Conservation (phyloP, 2,113 vertebrate species). For the Dissostichus mawsoni region DNA sequence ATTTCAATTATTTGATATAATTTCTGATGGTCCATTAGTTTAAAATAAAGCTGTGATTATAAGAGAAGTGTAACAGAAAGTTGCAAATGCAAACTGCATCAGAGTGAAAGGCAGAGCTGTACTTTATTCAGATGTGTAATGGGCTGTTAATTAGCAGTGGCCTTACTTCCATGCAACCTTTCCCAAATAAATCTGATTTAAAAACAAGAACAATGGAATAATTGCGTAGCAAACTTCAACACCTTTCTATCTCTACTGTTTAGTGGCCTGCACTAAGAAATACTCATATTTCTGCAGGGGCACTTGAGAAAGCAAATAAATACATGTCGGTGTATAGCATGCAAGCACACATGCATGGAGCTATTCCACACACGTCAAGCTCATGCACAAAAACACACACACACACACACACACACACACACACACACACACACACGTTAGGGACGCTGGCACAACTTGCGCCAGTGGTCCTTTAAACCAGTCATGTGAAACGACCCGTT, state of each 20-base stretch:
- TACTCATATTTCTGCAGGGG: constrained; percentile 27
- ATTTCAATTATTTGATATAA: constrained; percentile 80
- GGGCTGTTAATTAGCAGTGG: constrained; percentile 60
- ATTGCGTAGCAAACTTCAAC: constrained; percentile 57
- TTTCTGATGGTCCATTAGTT: constrained; percentile 85
- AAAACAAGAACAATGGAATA: constrained; percentile 42
- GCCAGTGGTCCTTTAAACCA: constrained; percentile 81
- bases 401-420: constrained; percentile 34
- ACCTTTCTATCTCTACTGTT: constrained; percentile 60
- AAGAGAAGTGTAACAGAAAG: constrained; percentile 71
- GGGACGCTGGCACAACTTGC: constrained; percentile 81
- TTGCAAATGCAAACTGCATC: constrained; percentile 64
- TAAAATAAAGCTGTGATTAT: constrained; percentile 79
- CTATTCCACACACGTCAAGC: not conserved
- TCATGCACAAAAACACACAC: not conserved
- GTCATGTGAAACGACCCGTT: constrained; percentile 85
- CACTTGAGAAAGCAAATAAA: constrained; percentile 50
- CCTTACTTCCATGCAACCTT: constrained; percentile 55
- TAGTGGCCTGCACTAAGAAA: constrained; percentile 36
- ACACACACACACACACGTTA: constrained; percentile 33
- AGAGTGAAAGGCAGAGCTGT: constrained; percentile 36
- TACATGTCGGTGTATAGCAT: constrained; percentile 17
- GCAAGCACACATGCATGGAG: constrained; percentile 6
- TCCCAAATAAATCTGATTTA: constrained; percentile 51
- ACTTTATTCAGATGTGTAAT: constrained; percentile 76